These are phyloP conservation scores for Isurus oxyrinchus DNA, from an alignment of 2,113 vertebrate species.

Conservation along the genomic window DNA sequence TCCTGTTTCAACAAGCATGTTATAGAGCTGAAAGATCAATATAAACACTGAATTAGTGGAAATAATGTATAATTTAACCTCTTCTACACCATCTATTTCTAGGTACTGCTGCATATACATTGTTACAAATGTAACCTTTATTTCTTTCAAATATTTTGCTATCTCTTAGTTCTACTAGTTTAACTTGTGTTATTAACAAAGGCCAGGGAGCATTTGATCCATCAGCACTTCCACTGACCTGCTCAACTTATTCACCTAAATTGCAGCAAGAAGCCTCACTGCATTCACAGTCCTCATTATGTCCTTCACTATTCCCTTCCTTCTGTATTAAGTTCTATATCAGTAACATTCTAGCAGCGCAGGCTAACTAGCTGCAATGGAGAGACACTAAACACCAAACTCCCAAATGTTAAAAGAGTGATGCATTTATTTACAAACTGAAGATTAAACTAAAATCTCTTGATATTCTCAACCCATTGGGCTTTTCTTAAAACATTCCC, in stretches of 20 bases:
- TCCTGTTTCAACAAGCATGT: constrained; percentile 77
- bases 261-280: neutral
- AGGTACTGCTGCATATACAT: neutral
- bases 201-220: neutral
- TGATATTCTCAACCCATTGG: neutral
- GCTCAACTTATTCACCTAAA: neutral
- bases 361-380: neutral
- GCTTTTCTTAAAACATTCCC: neutral
- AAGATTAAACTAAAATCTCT: neutral
- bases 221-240: neutral
- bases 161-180: neutral
- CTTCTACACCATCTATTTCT: neutral
- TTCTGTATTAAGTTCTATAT: neutral
- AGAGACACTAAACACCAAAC: neutral
- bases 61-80: neutral
- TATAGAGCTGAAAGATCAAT: constrained; percentile 69
- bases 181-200: neutral
- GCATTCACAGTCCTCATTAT: neutral
- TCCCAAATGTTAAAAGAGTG: neutral
- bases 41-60: constrained; percentile 14
- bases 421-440: neutral
- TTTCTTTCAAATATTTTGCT: neutral
- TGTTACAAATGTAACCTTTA: neutral
- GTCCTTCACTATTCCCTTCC: neutral
- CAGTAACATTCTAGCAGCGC: neutral